These are phyloP conservation scores for Heteromurus nitidus DNA, from an alignment of 2,888 invertebrate species.

Conservation along the genomic window DNA sequence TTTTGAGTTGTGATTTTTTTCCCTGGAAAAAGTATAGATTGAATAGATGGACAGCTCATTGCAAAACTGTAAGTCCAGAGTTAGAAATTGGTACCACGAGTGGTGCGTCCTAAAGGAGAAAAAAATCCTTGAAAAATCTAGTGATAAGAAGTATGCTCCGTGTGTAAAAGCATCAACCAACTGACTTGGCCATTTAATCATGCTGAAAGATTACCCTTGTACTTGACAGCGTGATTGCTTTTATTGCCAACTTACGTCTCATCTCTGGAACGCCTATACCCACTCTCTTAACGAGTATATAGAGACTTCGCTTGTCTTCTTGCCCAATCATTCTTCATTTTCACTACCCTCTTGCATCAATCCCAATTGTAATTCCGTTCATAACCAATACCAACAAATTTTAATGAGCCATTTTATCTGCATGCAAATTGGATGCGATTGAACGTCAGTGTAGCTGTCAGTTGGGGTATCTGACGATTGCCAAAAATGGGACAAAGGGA, in stretches of 20 bases:
- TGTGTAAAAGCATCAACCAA: conserved; percentile 1
- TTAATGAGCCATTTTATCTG: conserved; percentile 50
- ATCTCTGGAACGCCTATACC: neutral
- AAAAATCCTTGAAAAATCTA: neutral
- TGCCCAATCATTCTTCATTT: neutral
- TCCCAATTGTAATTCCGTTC: conserved; percentile 4
- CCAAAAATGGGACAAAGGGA: conserved; percentile 37
- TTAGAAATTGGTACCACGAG: neutral
- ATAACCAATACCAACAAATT: conserved; percentile 25
- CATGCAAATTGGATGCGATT: conserved; percentile 58
- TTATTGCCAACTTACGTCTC: conserved; percentile 22
- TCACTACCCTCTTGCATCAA: conserved; percentile 2
- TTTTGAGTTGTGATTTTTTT: neutral
- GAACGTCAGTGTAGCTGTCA: conserved; percentile 57
- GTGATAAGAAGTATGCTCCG: neutral
- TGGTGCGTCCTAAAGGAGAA: neutral
- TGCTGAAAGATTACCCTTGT: conserved; percentile 21
- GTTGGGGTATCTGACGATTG: conserved; percentile 7
- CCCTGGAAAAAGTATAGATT: conserved; percentile 5
- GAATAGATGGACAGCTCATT: conserved; percentile 29
- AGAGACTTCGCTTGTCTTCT: neutral
- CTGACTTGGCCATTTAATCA: conserved; percentile 27
- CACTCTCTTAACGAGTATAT: too few species aligned
- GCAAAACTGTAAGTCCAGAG: conserved; percentile 22
- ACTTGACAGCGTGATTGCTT: conserved; percentile 16